phyloP scores from a whole-genome alignment of 1,140 invertebrate species.

The Gryllus bimaculatus region DNA sequence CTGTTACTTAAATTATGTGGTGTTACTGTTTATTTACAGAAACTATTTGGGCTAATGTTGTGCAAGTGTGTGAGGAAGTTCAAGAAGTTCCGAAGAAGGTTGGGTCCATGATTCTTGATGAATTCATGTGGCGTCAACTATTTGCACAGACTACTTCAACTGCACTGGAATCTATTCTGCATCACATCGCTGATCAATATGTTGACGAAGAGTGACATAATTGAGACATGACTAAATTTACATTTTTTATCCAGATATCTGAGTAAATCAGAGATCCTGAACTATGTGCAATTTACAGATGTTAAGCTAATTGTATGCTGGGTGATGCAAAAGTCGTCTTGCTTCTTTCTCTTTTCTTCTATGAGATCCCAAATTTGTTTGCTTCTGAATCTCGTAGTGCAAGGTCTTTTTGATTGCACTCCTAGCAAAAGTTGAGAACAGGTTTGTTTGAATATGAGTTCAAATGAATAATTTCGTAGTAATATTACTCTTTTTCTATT shows the following conservation, averaged over 20 bases:
- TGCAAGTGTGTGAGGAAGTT: constrained; percentile 37
- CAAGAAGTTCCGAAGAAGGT: constrained; percentile 32
- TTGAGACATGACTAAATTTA: too few species aligned
- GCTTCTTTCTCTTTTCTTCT: too few species aligned
- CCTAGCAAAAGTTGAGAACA: too few species aligned
- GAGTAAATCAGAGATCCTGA: too few species aligned
- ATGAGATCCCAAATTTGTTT: too few species aligned
- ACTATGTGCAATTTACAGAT: neutral
- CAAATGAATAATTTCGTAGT: too few species aligned
- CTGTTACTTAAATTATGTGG: neutral
- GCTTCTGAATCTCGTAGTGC: too few species aligned
- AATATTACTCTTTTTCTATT: too few species aligned
- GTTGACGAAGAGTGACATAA: neutral
- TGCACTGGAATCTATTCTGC: constrained; percentile 11
- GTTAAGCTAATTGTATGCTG: neutral
- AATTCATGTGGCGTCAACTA: constrained; percentile 18
- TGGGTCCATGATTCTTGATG: constrained; percentile 10
- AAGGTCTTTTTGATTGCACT: too few species aligned
- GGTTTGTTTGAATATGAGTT: too few species aligned
- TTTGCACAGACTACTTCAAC: constrained; percentile 15
- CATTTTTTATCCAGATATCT: too few species aligned
- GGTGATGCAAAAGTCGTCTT: neutral
- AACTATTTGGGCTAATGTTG: constrained; percentile 38
- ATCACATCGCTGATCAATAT: constrained; percentile 18
- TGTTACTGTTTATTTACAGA: constrained; percentile 28